Conservation (phyloP, 2,113 vertebrate genomes). For the Pycnonotus jocosus region DNA sequence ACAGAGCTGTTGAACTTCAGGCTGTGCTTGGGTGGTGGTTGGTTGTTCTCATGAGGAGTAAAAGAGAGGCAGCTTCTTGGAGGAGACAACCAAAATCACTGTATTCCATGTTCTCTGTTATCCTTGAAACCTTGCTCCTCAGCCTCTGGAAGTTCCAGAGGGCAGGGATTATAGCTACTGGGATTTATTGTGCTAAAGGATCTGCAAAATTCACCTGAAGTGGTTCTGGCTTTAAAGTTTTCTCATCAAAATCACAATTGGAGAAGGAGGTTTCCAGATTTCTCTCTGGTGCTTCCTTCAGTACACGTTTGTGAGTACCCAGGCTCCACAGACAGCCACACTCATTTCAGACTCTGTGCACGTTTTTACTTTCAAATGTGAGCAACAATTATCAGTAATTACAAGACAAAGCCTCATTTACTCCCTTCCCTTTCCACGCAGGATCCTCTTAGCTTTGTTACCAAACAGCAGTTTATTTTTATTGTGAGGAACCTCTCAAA, state of each 20-base stretch:
- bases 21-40: background rate
- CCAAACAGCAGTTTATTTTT: background rate
- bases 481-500: background rate
- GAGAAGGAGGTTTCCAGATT: background rate
- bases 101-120: accelerated
- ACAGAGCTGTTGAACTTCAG: background rate
- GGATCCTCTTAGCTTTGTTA: background rate
- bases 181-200: background rate
- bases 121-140: background rate
- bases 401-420: background rate
- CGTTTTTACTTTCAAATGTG: background rate
- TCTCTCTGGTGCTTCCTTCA: background rate
- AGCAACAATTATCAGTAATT: background rate
- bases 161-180: background rate
- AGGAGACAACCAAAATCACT: background rate
- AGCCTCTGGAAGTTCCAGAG: background rate
- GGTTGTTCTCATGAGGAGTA: background rate
- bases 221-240: background rate
- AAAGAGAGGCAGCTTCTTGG: background rate
- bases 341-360: background rate
- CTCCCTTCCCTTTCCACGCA: background rate
- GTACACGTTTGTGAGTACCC: background rate
- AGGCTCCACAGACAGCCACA: background rate
- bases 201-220: background rate
- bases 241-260: background rate